Evolutionary conservation across 2,888 invertebrate species (phyloP).

Genomic region (Tetragonisca angustula): DNA sequence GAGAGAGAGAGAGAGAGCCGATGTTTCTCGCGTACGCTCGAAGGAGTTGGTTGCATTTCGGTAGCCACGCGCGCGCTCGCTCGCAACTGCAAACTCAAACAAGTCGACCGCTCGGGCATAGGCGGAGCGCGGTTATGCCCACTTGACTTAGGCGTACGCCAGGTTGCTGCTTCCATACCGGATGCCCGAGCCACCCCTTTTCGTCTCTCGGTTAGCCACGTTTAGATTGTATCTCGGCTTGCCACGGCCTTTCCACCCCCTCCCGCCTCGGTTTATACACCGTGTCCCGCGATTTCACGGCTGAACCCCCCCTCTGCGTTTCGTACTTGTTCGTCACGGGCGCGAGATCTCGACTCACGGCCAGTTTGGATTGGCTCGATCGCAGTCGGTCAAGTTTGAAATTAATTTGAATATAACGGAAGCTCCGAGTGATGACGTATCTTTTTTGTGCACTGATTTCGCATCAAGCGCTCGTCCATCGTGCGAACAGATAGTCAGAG

Average conservation of each 20-base stretch:
- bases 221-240: slow-evolving; percentile 38
- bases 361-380: too few relatives aligned
- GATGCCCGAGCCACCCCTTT: slow-evolving; percentile 38
- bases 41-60: slow-evolving; percentile 38
- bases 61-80: slow-evolving; percentile 32
- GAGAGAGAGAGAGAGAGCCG: too few relatives aligned
- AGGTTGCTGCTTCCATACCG: slow-evolving; percentile 11
- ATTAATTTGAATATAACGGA: too few relatives aligned
- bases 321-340: not conserved
- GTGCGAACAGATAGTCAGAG: too few relatives aligned
- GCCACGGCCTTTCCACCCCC: slow-evolving; percentile 4
- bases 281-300: not conserved
- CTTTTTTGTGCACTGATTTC: too few relatives aligned
- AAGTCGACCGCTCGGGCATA: slow-evolving; percentile 30
- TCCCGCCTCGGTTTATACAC: not conserved
- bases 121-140: slow-evolving; percentile 54
- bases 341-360: too few relatives aligned
- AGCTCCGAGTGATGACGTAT: too few relatives aligned
- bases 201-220: slow-evolving; percentile 20
- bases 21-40: not conserved
- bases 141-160: slow-evolving; percentile 54
- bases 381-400: too few relatives aligned
- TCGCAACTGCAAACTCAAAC: slow-evolving; percentile 62
- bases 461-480: too few relatives aligned
- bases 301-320: too few relatives aligned